Base-by-base conservation (phyloP, 2,113 vertebrate species). In the Gymnogyps californianus region DNA sequence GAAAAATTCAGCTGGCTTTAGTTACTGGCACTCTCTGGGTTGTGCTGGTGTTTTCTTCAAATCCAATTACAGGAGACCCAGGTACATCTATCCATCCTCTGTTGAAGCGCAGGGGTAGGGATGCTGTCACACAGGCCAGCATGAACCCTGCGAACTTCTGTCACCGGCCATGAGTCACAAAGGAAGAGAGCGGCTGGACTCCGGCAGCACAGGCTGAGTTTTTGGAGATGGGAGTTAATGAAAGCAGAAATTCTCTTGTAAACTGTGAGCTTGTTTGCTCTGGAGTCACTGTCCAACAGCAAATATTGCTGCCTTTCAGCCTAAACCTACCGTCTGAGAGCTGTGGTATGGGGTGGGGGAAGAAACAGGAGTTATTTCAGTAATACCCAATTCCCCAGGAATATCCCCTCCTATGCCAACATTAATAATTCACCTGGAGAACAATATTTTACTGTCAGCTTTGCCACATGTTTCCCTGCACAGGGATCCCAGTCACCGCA, bases 21-120 rank as follows among this genome's bases (percentile, higher is more conserved):
- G 32, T 12, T 67, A 49, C 19, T 21, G 52, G 10, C 38, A 18
- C 9, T 38, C 12, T 36, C 47, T 57, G 61, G 20, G 28, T 40
- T 47, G 44, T 51, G 47, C 57, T 58, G 36, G 19, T 77, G 75
- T 61, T 83, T 64, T 13, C 66, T 83, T n/a, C 83, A 75, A 64
- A 92, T n/a, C 52, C 32, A 83, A 1, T 38, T 64, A 38, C 36
- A 71, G 34, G 47, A 71, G 29, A 72, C 11, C 29, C 47, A 9
- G 31, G 34, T 64, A 32, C 52, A 28, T 24, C 31, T 11, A 8
- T 34, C 58, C 79, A 74, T 42, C 32, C 36, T 71, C 38, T 49
- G 55, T 32, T n/a, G 70, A 26, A 65, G 74, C 0, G 0, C 6
- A 3, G 47, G 54, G n/a, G 5, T 36, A 34, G 24, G 0, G 1